Percentiles rank a stretch among this genome's conserved stretches.
These are phyloP conservation scores for Platyscapa corneri DNA, from an alignment of 1,140 invertebrate genomes.

Conservation along the genomic window DNA sequence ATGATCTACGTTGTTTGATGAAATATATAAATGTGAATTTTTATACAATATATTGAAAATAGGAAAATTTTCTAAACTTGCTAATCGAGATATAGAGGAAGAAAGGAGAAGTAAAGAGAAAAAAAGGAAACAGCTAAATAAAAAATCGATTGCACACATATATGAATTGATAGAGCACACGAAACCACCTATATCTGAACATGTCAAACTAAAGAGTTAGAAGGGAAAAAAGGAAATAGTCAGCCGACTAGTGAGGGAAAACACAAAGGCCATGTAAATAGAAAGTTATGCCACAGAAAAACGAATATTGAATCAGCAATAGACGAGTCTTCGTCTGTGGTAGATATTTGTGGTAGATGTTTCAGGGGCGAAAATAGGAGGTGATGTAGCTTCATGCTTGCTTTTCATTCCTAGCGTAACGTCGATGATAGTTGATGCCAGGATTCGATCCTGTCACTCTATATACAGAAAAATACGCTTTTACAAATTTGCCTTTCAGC, in stretches of 20 bases:
- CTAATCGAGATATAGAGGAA: too few species aligned
- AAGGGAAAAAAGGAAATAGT: conserved; percentile 59
- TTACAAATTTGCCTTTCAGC: conserved; percentile 28
- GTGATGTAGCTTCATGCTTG: conserved; percentile 59
- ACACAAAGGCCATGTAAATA: conserved; percentile 68
- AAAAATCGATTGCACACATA: background rate
- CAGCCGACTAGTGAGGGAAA: conserved; percentile 17
- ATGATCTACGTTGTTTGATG: too few species aligned
- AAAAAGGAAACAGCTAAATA: too few species aligned
- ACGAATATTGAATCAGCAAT: conserved; percentile 73
- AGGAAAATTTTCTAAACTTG: too few species aligned
- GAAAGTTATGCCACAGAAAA: conserved; percentile 72
- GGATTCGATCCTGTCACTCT: conserved; percentile 58
- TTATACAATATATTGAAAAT: too few species aligned
- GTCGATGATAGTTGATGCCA: conserved; percentile 56
- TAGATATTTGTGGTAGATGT: conserved; percentile 52
- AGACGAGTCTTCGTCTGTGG: conserved; percentile 51
- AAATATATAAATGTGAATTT: too few species aligned
- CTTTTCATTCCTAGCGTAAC: conserved; percentile 63
- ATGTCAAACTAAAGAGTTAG: conserved; percentile 34
- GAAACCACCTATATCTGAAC: background rate
- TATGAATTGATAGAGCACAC: background rate
- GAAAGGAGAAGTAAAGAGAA: too few species aligned
- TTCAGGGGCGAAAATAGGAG: conserved; percentile 48
- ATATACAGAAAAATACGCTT: conserved; percentile 51